Evolutionary conservation across 2,113 vertebrate species (phyloP), one percentile per base, ranked within the genome.

Genomic region (Cyphomyrus plagiostoma): DNA sequence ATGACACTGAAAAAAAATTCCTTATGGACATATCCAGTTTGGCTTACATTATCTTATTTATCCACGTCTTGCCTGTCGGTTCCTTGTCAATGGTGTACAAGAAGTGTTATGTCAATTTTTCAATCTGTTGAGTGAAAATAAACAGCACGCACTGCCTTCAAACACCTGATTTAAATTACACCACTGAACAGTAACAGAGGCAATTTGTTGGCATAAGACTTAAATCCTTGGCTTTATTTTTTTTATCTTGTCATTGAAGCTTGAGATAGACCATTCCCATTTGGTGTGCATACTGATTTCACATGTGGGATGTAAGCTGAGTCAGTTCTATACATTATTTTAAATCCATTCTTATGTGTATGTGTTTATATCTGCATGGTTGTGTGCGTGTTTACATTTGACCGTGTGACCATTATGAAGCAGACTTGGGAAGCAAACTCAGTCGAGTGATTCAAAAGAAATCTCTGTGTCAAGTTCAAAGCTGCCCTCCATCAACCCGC

Each of bases 281-380:
- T 42, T 50, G 42, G 53, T 74, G 42, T 21, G 6, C 48, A 42
- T 89, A 82, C 4, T 2, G 30, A 82, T 48, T 23, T 42, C 46
- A 6, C 15, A 52, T 53, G 88, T 52, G 70, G 30, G 74, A 39
- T 56, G 30, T 35, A n/a, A 45, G 70, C 15, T 26, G n/a, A 11
- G 26, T 66, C 23, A 35, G 0, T 66, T 45, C 46, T 35, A 26
- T 26, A 9, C 39, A 3, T 23, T 53, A 21, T 19, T 21, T 50
- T 89, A 50, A 58, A 46, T 84, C 39, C 23, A 21, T 77, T 88
- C 85, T 52, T 88, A 90, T 62, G 89, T 93, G 91, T 91, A 77
- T 87, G 88, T 50, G 85, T 77, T 21, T 58, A 2, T 62, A n/a
- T 62, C 21, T 62, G 56, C 6, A 21, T 62, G 23, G 56, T n/a